Conservation (phyloP, 2,113 vertebrate genomes). For the Malurus alboscapulatus region DNA sequence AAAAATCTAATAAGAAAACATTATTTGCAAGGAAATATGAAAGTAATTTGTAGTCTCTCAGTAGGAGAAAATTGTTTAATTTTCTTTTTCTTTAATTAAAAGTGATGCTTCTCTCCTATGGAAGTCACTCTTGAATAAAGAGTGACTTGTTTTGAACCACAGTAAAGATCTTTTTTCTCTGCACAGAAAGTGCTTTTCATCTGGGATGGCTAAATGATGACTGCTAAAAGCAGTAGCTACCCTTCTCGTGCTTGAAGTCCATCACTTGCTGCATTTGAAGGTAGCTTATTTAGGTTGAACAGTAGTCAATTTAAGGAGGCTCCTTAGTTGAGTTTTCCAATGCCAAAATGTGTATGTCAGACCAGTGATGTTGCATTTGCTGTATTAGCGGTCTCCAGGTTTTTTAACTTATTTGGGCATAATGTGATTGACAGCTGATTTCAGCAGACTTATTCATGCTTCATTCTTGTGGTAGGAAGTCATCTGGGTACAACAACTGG, state of each 20-base stretch:
- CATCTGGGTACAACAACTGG: neutral
- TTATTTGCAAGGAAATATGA: neutral
- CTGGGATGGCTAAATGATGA: neutral
- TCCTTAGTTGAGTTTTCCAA: neutral
- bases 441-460: neutral
- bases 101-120: neutral
- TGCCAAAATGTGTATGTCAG: accelerated
- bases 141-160: neutral
- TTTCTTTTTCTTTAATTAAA: neutral
- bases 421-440: neutral
- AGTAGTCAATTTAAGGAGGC: neutral
- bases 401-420: neutral
- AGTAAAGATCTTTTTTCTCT: neutral
- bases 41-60: neutral
- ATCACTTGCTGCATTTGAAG: neutral
- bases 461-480: neutral
- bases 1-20: neutral
- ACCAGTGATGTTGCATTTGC: neutral
- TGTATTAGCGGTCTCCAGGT: neutral
- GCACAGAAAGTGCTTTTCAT: neutral
- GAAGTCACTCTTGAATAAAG: neutral
- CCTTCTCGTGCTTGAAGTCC: neutral
- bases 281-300: neutral
- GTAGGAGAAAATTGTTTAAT: neutral
- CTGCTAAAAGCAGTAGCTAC: neutral